These are phyloP conservation scores for Pangasius krempfi DNA, from an alignment of 2,797 vertebrate genomes.

Conservation along the genomic window DNA sequence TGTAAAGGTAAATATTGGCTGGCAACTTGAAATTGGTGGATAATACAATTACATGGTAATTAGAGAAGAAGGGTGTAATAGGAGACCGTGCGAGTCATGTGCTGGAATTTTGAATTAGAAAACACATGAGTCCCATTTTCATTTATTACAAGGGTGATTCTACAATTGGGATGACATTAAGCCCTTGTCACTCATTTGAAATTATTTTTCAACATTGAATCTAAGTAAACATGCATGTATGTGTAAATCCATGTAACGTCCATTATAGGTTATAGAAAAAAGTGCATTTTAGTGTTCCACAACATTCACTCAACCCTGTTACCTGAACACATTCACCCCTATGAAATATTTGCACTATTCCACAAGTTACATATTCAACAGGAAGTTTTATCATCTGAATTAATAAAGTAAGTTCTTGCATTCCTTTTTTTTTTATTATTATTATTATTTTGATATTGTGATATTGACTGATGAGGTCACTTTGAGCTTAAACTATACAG, in stretches of 20 bases:
- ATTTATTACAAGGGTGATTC: neutral
- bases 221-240: neutral
- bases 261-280: neutral
- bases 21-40: neutral
- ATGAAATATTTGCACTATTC: neutral
- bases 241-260: neutral
- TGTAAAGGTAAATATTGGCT: neutral
- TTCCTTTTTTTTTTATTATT: neutral
- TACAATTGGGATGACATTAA: too few relatives aligned
- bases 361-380: neutral
- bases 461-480: neutral
- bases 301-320: neutral
- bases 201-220: neutral
- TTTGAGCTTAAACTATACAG: neutral
- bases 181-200: neutral
- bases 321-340: neutral
- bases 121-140: slow-evolving; percentile 12
- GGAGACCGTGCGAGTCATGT: neutral
- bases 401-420: neutral
- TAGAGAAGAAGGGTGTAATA: neutral
- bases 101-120: neutral
- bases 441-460: neutral
- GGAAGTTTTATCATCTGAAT: neutral
- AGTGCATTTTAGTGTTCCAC: neutral
- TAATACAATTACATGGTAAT: slow-evolving; percentile 19